These are phyloP conservation scores for Lapara coniferarum DNA, from an alignment of 2,888 invertebrate species.

Conservation along the genomic window DNA sequence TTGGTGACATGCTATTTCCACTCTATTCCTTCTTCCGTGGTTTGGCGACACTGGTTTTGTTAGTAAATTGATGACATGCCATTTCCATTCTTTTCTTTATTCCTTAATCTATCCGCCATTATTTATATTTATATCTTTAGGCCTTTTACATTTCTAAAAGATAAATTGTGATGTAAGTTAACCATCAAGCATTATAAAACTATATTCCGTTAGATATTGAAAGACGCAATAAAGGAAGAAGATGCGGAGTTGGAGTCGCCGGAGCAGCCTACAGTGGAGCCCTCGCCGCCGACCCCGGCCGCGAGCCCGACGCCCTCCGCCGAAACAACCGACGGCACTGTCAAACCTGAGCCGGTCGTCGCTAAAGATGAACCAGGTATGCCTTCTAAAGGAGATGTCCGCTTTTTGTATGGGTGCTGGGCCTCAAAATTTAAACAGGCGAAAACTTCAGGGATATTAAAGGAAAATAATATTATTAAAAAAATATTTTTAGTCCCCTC, in stretches of 20 bases:
- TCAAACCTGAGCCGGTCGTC: conserved; percentile 27
- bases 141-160: no score
- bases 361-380: conserved; percentile 43
- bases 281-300: conserved; percentile 38
- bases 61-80: no score
- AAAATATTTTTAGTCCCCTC: no score
- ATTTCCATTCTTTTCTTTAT: no score
- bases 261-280: conserved; percentile 35
- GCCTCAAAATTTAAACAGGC: no score
- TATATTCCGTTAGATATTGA: conserved; percentile 57
- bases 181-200: background rate
- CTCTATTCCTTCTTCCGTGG: no score
- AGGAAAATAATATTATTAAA: no score
- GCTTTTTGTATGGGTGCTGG: no score
- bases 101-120: background rate
- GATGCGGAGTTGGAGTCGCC: conserved; percentile 53
- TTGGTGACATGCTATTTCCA: no score
- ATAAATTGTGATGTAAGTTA: no score
- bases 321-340: conserved; percentile 37
- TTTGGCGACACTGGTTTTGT: no score
- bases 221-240: conserved; percentile 69
- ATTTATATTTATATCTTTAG: background rate
- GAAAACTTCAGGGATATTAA: no score
- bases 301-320: conserved; percentile 38
- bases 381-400: conserved; percentile 4